Conservation (phyloP, 2,797 vertebrate genomes). For the Miichthys miiuy region DNA sequence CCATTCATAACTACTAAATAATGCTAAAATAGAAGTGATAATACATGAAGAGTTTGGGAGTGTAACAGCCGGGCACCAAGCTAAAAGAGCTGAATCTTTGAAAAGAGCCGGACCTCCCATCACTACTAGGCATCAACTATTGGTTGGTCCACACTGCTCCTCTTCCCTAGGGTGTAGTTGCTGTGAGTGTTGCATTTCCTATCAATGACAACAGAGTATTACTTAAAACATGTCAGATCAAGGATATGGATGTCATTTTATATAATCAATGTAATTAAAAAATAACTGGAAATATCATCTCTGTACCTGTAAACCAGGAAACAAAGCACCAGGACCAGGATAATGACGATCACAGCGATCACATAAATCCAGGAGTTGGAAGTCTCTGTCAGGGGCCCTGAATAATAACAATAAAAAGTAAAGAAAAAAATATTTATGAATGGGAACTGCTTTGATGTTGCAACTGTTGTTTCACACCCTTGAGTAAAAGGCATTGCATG, state of each 20-base stretch:
- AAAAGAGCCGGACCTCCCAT: too few relatives aligned
- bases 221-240: neutral
- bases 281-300: neutral
- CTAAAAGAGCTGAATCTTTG: too few relatives aligned
- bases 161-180: fast-evolving
- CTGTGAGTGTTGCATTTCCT: fast-evolving
- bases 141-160: too few relatives aligned
- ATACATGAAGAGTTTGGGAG: too few relatives aligned
- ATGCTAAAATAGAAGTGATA: too few relatives aligned
- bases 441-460: neutral
- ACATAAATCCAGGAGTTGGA: fast-evolving
- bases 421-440: neutral
- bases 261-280: neutral
- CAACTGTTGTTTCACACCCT: too few relatives aligned
- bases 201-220: conserved; percentile 1
- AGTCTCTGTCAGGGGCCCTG: neutral
- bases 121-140: too few relatives aligned
- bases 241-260: neutral
- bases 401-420: too few relatives aligned
- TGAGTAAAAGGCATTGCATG: too few relatives aligned
- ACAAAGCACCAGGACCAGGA: fast-evolving
- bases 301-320: fast-evolving
- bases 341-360: too few relatives aligned
- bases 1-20: too few relatives aligned
- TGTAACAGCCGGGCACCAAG: too few relatives aligned